Evolutionary conservation across 1,140 invertebrate genomes (phyloP), one percentile per base, ranked within the genome.

Genomic region (Melitaea cinxia): DNA sequence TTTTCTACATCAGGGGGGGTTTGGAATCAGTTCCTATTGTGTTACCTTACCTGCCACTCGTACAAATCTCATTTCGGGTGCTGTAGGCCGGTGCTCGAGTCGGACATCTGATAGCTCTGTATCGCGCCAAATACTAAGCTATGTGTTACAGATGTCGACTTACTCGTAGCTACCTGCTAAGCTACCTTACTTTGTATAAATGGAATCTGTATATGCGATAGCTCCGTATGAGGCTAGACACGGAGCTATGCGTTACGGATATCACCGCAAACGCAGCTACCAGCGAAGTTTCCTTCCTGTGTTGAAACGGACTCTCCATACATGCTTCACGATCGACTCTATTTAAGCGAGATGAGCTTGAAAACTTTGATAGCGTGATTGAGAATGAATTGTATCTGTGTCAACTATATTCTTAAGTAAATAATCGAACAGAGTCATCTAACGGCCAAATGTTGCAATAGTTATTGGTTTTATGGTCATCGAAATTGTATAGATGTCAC

Each of bases 241-340:
- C 56, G n/a, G 49, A 26, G 47, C 58, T 65, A 52, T 37, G 42
- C 17, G 39, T 12, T 30, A 19, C 45, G 57, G 45, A 59, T 47
- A 30, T 68, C 64, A 52, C 23, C 10, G 57, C 58, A 72, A 52
- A 30, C 10, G 57, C 58, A 72, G 70, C 67, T 64, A 52, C 49
- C 62, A 62, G 55, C 59, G 47, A 39, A 14, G 37, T 73, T 73
- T 59, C 24, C 24, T 47, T 58, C 49, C 76, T 74, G 70, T 61
- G 73, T 73, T 76, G 74, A 80, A 72, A 75, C 68, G 76, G 72
- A 76, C 72, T 66, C 72, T 68, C 76, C 54, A 7, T 3, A 0
- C 12, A 10, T 9, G n/a, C n/a, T 9, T 0, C 6, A 3, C 33
- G 53, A 37, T 39, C 35, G 35, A 9, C 9, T 26, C 12, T 55